Base-by-base conservation (phyloP, 1,140 invertebrate species). In the Hyposmocoma kahamanoa region DNA sequence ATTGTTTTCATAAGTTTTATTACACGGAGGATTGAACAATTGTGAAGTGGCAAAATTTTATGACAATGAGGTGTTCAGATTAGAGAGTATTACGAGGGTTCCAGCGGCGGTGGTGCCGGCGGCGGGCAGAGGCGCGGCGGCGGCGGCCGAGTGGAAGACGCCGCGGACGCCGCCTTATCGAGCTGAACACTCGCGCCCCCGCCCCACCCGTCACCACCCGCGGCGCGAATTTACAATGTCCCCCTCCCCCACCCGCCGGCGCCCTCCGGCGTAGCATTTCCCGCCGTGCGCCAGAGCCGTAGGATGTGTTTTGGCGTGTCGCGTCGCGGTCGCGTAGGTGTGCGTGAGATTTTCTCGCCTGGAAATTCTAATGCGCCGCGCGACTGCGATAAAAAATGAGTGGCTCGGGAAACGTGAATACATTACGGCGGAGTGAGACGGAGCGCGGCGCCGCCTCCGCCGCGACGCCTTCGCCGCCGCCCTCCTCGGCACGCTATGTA, bases 301-400 rank as follows among this genome's bases (percentile, higher is more conserved):
- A 43, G 11, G 22, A 19, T 21, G 4, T 10, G 5, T 26, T 36
- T 26, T 36, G 28, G 28, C 9, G 1, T 19, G 44, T 1, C 42
- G 11, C 10, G 10, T 6, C 28, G 50, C 19, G 18, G 4, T 19
- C 44, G 50, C 43, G 49, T 56, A 50, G 50, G 70, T 72, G 67
- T 73, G 77, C 53, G 74, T 74, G 65, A 72, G 72, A 77, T 77
- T 84, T 81, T 82, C 78, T 82, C 80, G 80, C 78, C 72, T 76
- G 76, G 75, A 80, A 81, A 79, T 76, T 81, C 73, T 77, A 80
- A 81, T 77, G 70, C 70, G 72, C 64, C 66, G 75, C 73, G 79
- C 69, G 75, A 79, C 68, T 77, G 70, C 78, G 78, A 84, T 84
- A 84, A 84, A 84, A 84, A 84, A 84, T 77, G 76, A 78, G 64